A percentile compares a stretch with the other conserved stretches of the same genome.
Conservation (phyloP, 2,113 vertebrate species). For the Calidris pygmaea region DNA sequence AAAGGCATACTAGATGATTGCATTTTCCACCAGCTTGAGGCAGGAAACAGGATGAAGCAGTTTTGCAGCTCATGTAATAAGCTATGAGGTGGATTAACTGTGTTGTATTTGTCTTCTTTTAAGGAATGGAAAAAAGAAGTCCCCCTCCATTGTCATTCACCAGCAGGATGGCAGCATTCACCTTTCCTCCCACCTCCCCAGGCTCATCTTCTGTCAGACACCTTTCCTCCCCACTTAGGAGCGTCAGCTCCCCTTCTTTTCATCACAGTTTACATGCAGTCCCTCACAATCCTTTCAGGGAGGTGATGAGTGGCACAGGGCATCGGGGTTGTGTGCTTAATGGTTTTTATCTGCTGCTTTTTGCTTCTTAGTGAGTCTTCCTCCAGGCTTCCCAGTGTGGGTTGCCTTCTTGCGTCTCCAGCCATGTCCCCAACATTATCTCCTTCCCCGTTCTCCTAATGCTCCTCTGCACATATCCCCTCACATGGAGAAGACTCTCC, state of each 20-base stretch:
- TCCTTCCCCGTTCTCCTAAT: rapidly evolving
- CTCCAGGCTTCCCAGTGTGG: neutral
- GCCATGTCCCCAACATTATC: neutral
- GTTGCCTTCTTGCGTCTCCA: neutral
- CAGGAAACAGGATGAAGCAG: neutral
- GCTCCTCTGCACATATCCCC: neutral
- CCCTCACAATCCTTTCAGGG: neutral
- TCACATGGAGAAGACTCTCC: neutral
- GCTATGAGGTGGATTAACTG: neutral
- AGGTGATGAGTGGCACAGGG: neutral
- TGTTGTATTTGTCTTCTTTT: neutral
- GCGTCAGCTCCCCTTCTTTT: neutral
- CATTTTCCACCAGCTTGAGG: neutral
- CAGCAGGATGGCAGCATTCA: neutral
- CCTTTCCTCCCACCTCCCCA: neutral
- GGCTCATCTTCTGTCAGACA: neutral
- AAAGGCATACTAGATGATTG: neutral
- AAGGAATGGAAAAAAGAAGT: neutral
- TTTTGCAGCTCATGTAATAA: neutral
- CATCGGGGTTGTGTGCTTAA: neutral
- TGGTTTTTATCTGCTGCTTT: neutral
- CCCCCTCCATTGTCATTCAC: neutral
- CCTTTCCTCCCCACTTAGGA: neutral
- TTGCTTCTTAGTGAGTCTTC: neutral
- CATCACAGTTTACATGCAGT: neutral